Evolutionary conservation across 2,888 invertebrate genomes (phyloP).

Genomic region (Xanthorhoe spadicearia): DNA sequence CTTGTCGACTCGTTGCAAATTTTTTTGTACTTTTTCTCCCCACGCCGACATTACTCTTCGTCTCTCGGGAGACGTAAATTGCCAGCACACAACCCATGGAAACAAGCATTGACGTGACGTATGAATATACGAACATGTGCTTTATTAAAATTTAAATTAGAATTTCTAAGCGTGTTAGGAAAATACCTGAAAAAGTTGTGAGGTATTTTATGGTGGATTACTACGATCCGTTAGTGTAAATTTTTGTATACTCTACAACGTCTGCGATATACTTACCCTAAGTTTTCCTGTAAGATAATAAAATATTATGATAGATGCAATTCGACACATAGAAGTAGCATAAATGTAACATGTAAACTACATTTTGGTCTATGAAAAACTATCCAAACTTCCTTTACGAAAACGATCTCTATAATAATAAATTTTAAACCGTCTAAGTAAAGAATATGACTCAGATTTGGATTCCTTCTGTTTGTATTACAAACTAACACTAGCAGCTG

Average conservation of each 20-base stretch:
- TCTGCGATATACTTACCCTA: no score
- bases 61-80: conserved; percentile 83
- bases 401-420: no score
- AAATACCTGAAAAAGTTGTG: neutral
- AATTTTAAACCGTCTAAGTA: conserved; percentile 28
- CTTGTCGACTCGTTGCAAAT: conserved; percentile 77
- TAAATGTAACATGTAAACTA: no score
- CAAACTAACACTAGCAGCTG: conserved; percentile 55
- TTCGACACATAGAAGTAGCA: no score
- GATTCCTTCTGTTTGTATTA: conserved; percentile 54
- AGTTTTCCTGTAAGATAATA: no score
- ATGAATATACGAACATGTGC: conserved; percentile 76
- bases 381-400: no score
- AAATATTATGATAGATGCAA: no score
- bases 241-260: no score
- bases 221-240: no score
- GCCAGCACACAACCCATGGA: conserved; percentile 71
- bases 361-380: no score
- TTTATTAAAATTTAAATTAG: conserved; percentile 79
- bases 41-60: conserved; percentile 81
- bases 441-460: conserved; percentile 42
- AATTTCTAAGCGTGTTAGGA: conserved; percentile 55
- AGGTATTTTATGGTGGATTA: neutral
- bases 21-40: conserved; percentile 76
- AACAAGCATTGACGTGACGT: conserved; percentile 80